phyloP scores from a whole-genome alignment of 92 coral and sea anemone species.

The Porites evermanni region DNA sequence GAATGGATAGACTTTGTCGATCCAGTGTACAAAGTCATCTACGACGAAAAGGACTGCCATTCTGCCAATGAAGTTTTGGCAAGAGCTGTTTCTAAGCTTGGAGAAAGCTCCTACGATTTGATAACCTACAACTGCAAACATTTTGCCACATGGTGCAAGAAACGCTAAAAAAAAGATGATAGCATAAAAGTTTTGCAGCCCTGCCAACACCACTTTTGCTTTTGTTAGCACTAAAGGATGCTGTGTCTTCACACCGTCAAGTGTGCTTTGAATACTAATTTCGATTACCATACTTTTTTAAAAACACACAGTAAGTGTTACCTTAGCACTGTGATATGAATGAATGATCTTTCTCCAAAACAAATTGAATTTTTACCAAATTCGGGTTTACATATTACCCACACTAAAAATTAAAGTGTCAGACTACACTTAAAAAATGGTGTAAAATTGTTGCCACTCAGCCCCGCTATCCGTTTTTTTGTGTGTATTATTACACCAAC shows the following conservation, averaged over 20 bases:
- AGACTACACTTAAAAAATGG: too few relatives aligned
- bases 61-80: conserved; percentile 32
- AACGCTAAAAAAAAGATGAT: background rate
- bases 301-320: conserved; percentile 15
- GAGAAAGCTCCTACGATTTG: conserved; percentile 36
- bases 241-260: conserved; percentile 3
- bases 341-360: conserved; percentile 2
- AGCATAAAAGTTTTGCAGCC: background rate
- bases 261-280: conserved; percentile 5
- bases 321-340: conserved; percentile 8
- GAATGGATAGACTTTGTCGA: conserved; percentile 41
- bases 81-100: conserved; percentile 52
- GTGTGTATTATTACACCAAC: too few relatives aligned
- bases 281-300: background rate
- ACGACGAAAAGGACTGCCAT: conserved; percentile 34
- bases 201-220: conserved; percentile 1
- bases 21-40: conserved; percentile 52
- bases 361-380: background rate
- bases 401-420: too few relatives aligned
- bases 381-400: background rate
- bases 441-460: too few relatives aligned
- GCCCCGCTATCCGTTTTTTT: too few relatives aligned
- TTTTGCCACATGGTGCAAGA: conserved; percentile 66
- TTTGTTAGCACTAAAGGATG: conserved; percentile 4
- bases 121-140: conserved; percentile 55